Evolutionary conservation across 1,140 invertebrate species (phyloP), one percentile per base, ranked within the genome.

Genomic region (Drosophila trapezifrons): DNA sequence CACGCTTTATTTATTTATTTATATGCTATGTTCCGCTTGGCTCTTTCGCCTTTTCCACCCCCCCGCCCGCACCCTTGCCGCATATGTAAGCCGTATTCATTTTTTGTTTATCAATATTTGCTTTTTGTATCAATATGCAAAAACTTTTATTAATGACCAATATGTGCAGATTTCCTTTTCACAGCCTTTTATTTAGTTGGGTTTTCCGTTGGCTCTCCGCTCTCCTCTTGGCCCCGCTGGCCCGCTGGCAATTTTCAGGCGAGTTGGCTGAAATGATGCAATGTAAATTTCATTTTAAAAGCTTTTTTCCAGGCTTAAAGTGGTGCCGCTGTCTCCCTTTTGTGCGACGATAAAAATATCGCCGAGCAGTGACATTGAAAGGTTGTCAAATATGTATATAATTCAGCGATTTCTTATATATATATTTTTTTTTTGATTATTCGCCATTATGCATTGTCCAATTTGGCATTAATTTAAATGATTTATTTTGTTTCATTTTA

Each of bases 71-170:
- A n/a, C n/a, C n/a, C n/a, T n/a, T n/a, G n/a, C n/a, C n/a, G n/a
- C n/a, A n/a, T n/a, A n/a, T 64, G 63, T 66, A 67, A 78, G 60
- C 56, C 69, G 57, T 63, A 82, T 87, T 79, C 66, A 66, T 66
- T 70, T 80, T 86, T 86, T 76, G 66, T 66, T 76, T 85, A 87
- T 83, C 83, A 87, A 87, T 82, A 87, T 86, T 87, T 87, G 58
- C 65, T 69, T 76, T 87, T 82, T 86, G 66, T 86, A 72, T 76
- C 69, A 51, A 69, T 76, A 58, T 77, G 80, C 62, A 76, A 78
- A 84, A 82, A 79, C 74, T 87, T 87, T 87, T 82, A 86, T 86
- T 87, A 86, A 86, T 86, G 83, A 87, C 76, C 82, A 87, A 83
- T 86, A 87, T 82, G 82, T 65, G 75, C 76, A 86, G 79, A 86